These are phyloP conservation scores for Henicopernis longicauda DNA, from an alignment of 2,113 vertebrate species.

Conservation along the genomic window DNA sequence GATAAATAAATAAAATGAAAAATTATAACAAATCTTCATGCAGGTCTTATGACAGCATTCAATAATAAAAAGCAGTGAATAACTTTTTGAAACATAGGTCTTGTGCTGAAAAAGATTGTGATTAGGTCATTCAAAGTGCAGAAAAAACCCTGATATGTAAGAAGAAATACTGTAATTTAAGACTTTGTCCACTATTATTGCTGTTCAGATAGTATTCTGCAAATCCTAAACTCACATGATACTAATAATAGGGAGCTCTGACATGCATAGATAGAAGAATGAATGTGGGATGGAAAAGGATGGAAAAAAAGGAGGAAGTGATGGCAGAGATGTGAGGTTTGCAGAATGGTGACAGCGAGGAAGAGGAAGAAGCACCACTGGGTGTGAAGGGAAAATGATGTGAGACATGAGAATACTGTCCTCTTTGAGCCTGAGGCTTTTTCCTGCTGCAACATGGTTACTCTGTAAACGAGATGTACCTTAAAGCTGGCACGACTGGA, in stretches of 20 bases:
- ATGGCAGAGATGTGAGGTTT: background rate
- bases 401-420: background rate
- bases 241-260: background rate
- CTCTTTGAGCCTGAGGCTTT: background rate
- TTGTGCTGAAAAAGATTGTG: background rate
- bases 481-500: background rate
- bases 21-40: background rate
- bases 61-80: background rate
- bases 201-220: background rate
- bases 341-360: background rate
- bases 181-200: background rate
- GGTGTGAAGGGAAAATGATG: background rate
- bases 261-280: background rate
- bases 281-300: background rate
- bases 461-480: background rate
- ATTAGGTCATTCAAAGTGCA: background rate
- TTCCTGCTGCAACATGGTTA: background rate
- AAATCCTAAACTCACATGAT: background rate
- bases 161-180: background rate
- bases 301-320: background rate
- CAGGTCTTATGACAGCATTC: background rate
- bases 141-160: background rate
- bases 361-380: background rate
- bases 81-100: background rate
- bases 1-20: background rate